Conservation (phyloP, 2,888 invertebrate species). For the Mellilla xanthometata region DNA sequence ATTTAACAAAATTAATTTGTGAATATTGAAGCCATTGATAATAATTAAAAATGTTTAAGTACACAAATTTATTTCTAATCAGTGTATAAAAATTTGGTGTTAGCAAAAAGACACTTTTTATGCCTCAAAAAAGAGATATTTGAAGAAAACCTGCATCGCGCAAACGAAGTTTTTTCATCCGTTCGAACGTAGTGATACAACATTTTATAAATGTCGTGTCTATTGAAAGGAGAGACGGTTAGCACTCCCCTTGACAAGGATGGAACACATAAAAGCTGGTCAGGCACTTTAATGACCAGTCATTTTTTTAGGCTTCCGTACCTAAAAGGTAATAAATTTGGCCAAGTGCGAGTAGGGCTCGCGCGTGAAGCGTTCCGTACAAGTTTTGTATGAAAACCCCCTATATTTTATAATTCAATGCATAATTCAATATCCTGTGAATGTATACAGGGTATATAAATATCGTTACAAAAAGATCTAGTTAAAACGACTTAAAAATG, state of each 20-base stretch:
- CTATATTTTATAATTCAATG: no score
- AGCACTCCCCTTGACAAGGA: conserved; percentile 99
- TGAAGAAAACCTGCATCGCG: conserved; percentile 34
- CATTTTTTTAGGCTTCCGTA: conserved; percentile 45
- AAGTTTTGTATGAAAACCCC: no score
- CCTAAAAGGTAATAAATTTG: no score
- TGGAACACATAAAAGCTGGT: conserved; percentile 80
- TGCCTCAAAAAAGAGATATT: not conserved
- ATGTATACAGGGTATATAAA: no score
- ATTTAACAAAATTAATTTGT: not conserved
- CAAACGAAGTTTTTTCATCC: conserved; percentile 14
- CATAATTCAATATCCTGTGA: no score
- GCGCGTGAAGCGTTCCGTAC: no score
- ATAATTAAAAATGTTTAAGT: not conserved
- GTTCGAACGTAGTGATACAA: not conserved
- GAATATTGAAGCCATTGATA: not conserved
- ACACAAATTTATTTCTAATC: not conserved
- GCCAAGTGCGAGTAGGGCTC: no score
- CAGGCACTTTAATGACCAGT: conserved; percentile 56
- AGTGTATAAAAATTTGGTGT: not conserved
- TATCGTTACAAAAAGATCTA: no score
- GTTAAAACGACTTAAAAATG: no score
- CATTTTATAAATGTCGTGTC: conserved; percentile 85
- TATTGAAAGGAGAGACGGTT: conserved; percentile 99
- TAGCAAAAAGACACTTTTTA: conserved; percentile 15